Evolutionary conservation across 2,888 invertebrate genomes (phyloP).

Genomic region (Acronicta psi): DNA sequence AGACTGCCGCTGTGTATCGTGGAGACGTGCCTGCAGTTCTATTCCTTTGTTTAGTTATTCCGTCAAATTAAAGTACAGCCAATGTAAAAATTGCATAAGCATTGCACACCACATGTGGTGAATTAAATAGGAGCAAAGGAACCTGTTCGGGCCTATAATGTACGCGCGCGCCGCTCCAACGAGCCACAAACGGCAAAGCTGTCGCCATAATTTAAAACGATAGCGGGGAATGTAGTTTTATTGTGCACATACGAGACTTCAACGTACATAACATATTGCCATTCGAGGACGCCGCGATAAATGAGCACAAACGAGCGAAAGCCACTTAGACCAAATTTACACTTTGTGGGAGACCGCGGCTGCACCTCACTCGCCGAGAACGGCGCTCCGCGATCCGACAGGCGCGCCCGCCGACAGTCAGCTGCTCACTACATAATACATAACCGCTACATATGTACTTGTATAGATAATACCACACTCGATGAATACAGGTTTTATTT

Average conservation of each 20-base stretch:
- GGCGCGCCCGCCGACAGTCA: constrained; percentile 71
- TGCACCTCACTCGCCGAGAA: constrained; percentile 68
- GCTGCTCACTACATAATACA: constrained; percentile 77
- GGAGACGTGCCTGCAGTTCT: no score
- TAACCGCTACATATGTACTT: constrained; percentile 46
- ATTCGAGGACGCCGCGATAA: constrained; percentile 79
- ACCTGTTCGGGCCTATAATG: constrained; percentile 81
- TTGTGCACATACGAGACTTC: constrained; percentile 78
- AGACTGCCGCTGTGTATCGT: no score
- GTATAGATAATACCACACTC: constrained; percentile 52
- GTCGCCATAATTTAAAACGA: constrained; percentile 84
- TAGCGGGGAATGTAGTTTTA: constrained; percentile 82
- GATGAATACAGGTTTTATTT: constrained; percentile 51
- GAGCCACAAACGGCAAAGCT: constrained; percentile 78
- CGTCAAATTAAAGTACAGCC: constrained; percentile 67
- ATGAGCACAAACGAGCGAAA: constrained; percentile 86
- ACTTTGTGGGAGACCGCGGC: constrained; percentile 87
- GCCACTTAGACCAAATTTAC: constrained; percentile 88
- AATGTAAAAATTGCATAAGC: constrained; percentile 85
- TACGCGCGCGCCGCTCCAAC: constrained; percentile 74
- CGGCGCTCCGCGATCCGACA: constrained; percentile 60
- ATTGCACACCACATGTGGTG: constrained; percentile 80
- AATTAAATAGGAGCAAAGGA: constrained; percentile 85
- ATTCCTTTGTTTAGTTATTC: neutral
- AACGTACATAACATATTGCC: constrained; percentile 79